Conservation (phyloP, 1,140 invertebrate species). For the Dendrolimus punctatus region DNA sequence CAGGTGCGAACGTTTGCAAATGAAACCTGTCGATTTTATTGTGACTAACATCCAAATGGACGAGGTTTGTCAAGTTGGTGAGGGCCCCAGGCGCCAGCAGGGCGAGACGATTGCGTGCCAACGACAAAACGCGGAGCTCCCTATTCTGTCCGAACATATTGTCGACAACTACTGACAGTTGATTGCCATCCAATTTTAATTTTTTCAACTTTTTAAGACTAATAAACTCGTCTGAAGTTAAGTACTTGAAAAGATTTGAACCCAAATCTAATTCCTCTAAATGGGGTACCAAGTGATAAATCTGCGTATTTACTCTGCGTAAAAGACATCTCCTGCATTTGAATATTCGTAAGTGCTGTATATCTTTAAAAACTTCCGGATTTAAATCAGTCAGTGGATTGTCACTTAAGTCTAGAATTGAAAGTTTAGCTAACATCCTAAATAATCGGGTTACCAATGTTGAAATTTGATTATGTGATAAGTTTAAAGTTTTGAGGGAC, state of each 20-base stretch:
- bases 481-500: constrained; percentile 77
- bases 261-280: constrained; percentile 82
- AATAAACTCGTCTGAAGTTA: constrained; percentile 81
- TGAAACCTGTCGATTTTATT: constrained; percentile 81
- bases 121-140: constrained; percentile 70
- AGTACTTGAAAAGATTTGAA: constrained; percentile 83
- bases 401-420: constrained; percentile 80
- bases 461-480: constrained; percentile 80
- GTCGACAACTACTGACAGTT: constrained; percentile 81
- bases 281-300: constrained; percentile 81
- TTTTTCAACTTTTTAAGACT: constrained; percentile 78
- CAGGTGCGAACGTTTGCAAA: constrained; percentile 72
- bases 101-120: constrained; percentile 81
- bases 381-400: constrained; percentile 81
- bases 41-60: constrained; percentile 80
- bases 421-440: constrained; percentile 77
- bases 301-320: constrained; percentile 81
- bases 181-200: constrained; percentile 83
- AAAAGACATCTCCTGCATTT: constrained; percentile 80
- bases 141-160: constrained; percentile 80
- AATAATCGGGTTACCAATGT: constrained; percentile 80
- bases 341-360: constrained; percentile 79
- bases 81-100: constrained; percentile 81
- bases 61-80: constrained; percentile 76
- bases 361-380: constrained; percentile 84